Conservation (phyloP, 2,797 vertebrate species). For the Artibeus lituratus region DNA sequence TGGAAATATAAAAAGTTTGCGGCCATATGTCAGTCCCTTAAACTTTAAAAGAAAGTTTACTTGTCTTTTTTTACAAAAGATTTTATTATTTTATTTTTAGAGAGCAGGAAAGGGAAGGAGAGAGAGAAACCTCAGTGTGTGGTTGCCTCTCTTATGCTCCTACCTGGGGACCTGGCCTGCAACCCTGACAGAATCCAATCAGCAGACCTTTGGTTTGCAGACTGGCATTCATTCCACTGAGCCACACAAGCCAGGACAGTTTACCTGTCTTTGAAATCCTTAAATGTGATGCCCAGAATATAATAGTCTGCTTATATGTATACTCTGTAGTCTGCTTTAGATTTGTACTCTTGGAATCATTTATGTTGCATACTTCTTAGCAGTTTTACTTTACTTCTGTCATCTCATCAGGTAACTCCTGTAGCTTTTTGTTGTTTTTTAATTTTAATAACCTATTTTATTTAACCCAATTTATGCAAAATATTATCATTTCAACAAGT, state of each 20-base stretch:
- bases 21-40: not conserved
- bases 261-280: slow-evolving; percentile 14
- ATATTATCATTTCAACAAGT: not conserved
- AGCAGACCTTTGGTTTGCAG: too few relatives aligned
- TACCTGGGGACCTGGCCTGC: too few relatives aligned
- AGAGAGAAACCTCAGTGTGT: too few relatives aligned
- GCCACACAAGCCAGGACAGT: not conserved
- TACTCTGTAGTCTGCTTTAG: not conserved
- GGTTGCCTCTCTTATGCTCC: too few relatives aligned
- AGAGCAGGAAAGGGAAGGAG: too few relatives aligned
- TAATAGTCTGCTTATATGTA: too few relatives aligned
- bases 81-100: not conserved
- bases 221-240: not conserved
- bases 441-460: slow-evolving; percentile 25
- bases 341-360: not conserved
- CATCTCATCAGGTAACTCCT: not conserved
- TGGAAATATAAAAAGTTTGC: not conserved
- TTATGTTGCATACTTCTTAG: not conserved
- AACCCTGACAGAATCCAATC: too few relatives aligned
- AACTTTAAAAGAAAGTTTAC: slow-evolving; percentile 18
- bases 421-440: not conserved
- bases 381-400: not conserved
- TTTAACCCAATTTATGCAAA: not conserved
- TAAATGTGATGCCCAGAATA: not conserved
- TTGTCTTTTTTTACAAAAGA: not conserved